Conservation (phyloP, 2,797 vertebrate species). For the Trematomus bernacchii region DNA sequence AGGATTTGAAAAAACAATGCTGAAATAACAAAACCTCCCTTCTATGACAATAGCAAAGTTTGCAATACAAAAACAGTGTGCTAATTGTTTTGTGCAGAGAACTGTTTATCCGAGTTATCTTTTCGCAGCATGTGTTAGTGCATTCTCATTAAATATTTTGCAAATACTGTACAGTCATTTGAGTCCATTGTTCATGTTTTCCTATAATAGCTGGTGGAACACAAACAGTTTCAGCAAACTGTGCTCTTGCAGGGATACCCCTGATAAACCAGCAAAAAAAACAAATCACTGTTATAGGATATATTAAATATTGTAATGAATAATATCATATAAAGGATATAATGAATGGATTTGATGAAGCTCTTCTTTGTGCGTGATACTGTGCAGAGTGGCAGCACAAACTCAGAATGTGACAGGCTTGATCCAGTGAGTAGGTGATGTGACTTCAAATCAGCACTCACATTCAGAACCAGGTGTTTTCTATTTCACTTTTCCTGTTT, state of each 20-base stretch:
- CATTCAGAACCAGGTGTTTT: constrained; percentile 72
- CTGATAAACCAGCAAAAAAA: not conserved
- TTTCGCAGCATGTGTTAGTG: constrained; percentile 11
- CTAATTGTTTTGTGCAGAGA: constrained; percentile 22
- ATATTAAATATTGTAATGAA: not conserved
- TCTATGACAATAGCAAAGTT: constrained; percentile 33
- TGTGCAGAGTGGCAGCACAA: constrained; percentile 12
- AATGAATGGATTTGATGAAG: constrained; percentile 7
- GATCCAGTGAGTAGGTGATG: constrained; percentile 52
- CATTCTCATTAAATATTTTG: constrained; percentile 30
- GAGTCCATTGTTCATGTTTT: constrained; percentile 21
- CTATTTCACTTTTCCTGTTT: constrained; percentile 69
- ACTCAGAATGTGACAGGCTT: constrained; percentile 22
- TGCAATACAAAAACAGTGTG: constrained; percentile 16
- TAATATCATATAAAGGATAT: not conserved
- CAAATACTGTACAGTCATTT: constrained; percentile 20
- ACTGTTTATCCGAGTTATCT: constrained; percentile 31
- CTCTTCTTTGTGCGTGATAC: constrained; percentile 7
- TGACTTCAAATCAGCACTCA: constrained; percentile 64
- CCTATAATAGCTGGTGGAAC: constrained; percentile 9
- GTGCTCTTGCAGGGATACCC: not conserved
- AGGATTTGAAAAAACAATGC: constrained; percentile 33
- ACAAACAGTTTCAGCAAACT: not conserved
- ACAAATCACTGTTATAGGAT: not conserved
- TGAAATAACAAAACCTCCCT: constrained; percentile 53